Base-by-base conservation (phyloP, 2,888 invertebrate genomes). In the Rhagophthalmus giganteus region DNA sequence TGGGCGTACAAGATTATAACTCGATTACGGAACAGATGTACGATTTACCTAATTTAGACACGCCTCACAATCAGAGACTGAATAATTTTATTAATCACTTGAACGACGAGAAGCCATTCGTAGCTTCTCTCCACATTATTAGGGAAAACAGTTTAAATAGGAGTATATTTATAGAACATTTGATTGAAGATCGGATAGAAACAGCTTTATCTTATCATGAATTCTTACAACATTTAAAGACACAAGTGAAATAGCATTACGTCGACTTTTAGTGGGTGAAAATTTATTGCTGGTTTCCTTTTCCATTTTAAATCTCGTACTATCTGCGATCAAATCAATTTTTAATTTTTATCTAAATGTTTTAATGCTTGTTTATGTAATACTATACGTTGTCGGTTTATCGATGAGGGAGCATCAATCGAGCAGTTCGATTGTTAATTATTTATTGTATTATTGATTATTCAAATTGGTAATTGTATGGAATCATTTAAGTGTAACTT, bases 131-230 rank as follows among this genome's bases (percentile, higher is more conserved):
- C 61, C 83, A 90, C 69, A 80, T 97, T 44, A 82, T 96, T 59
- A 87, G 96, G 75, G 97, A 99, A 73, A 95, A 95, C 76, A 92
- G 94, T 62, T 88, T 89, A 45, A 82, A 85, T 48, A 83, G 92
- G 59, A 81, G 82, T 46, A 74, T 85, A 61, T 95, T 99, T 78
- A 85, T 90, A 55, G 92, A 95, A 69, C 85, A 87, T 65, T 82
- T 99, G 67, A 82, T 96, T 34, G 98, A 99, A 75, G 99, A 99
- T 77, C 82, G 96, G 67, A 86, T 90, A 56, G 98, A 99, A 74
- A 89, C 90, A 47, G 87, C 93, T 41, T 86, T 95, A 78, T 94
- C 95, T 61, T 98, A 98, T 79, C 92, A 94, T 76, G 98, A 99
- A 82, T 99, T 99, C 79, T 81, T 99, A 74, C 96, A 98, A 77